These are phyloP conservation scores for Abscondita cerata DNA, from an alignment of 2,888 invertebrate genomes.

Conservation along the genomic window DNA sequence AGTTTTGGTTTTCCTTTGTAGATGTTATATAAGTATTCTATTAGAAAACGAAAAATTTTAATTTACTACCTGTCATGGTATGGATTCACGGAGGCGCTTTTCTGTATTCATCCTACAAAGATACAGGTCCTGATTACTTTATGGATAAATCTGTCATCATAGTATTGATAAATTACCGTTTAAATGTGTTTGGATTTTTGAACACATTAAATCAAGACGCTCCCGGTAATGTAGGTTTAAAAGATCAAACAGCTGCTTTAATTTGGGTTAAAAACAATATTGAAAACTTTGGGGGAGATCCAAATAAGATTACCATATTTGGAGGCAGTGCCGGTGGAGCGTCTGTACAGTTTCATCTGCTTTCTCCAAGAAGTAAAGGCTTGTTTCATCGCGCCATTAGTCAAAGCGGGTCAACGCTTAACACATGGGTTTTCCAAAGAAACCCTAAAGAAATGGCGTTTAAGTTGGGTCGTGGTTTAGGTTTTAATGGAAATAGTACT, in stretches of 20 bases:
- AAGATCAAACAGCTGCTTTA: constrained; percentile 32
- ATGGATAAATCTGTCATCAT: constrained; percentile 41
- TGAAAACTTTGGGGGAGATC: constrained; percentile 35
- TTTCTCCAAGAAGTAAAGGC: constrained; percentile 24
- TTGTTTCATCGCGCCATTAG: constrained; percentile 26
- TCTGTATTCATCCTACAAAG: constrained; percentile 31
- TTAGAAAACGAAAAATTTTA: constrained; percentile 25
- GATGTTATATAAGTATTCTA: neutral
- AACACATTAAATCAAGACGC: constrained; percentile 39
- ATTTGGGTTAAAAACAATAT: constrained; percentile 34
- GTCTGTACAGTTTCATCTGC: constrained; percentile 31
- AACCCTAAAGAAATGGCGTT: constrained; percentile 11
- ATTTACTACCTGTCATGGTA: constrained; percentile 42
- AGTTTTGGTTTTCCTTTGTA: neutral
- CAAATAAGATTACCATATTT: constrained; percentile 32
- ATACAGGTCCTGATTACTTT: constrained; percentile 37
- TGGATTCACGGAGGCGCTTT: constrained; percentile 44
- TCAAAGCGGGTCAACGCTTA: constrained; percentile 23
- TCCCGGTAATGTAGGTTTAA: constrained; percentile 39
- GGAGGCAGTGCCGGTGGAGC: constrained; percentile 38
- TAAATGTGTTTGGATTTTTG: constrained; percentile 38
- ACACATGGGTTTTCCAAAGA: constrained; percentile 21
- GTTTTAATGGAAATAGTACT: constrained; percentile 1
- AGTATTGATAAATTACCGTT: constrained; percentile 34
- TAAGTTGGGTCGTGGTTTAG: constrained; percentile 9